Evolutionary conservation across 1,140 invertebrate species (phyloP).

Genomic region (Delia radicum): DNA sequence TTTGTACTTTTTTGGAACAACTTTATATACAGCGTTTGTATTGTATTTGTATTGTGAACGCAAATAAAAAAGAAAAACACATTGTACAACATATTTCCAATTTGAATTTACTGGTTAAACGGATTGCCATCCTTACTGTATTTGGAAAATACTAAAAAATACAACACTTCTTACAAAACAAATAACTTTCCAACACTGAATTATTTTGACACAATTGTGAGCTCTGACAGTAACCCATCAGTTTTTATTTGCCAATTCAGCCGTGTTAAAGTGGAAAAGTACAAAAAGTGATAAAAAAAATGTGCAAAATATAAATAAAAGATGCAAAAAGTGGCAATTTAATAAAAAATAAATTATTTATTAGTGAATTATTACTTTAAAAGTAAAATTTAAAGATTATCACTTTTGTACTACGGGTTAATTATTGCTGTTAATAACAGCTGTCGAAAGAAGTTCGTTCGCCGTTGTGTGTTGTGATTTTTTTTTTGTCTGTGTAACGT

Average conservation of each 20-base stretch:
- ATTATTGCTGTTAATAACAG: not conserved
- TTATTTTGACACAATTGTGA: not conserved
- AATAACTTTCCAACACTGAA: conserved; percentile 10
- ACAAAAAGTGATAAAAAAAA: not conserved
- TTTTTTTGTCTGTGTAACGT: not conserved
- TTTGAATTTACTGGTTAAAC: not conserved
- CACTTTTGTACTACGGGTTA: not conserved
- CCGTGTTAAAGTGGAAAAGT: not conserved
- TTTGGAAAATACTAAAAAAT: not conserved
- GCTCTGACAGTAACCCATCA: not conserved
- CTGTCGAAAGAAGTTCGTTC: not conserved
- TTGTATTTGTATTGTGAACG: not conserved
- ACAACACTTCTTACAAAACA: not conserved
- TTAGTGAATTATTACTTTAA: not conserved
- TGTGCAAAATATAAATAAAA: not conserved
- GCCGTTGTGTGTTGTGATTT: not conserved
- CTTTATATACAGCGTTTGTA: not conserved
- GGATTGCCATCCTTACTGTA: not conserved
- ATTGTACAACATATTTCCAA: too few relatives aligned
- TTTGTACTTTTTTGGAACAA: conserved; percentile 6
- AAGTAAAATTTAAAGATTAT: not conserved
- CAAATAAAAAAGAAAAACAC: not conserved
- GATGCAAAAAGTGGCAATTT: not conserved
- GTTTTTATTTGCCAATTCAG: not conserved
- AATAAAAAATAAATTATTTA: not conserved